These are phyloP conservation scores for Drosophila repletoides DNA, from an alignment of 1,140 invertebrate species.

Conservation along the genomic window DNA sequence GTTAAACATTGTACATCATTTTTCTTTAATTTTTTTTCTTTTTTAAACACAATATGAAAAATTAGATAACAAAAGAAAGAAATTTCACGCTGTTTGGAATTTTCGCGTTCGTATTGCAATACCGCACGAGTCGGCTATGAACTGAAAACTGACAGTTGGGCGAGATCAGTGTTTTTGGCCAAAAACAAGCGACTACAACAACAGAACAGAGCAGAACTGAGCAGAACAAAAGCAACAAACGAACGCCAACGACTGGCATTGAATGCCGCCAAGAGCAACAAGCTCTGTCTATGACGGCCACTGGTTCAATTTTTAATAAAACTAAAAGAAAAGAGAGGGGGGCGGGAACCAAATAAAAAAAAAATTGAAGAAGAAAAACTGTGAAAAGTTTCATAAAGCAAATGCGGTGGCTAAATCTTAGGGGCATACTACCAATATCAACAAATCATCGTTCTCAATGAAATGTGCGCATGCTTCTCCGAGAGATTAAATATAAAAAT, in stretches of 20 bases:
- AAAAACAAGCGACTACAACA: slow-evolving; percentile 73
- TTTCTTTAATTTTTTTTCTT: slow-evolving; percentile 1
- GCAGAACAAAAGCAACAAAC: slow-evolving; percentile 43
- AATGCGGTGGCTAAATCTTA: slow-evolving; percentile 56
- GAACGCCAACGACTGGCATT: slow-evolving; percentile 74
- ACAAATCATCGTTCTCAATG: slow-evolving; percentile 79
- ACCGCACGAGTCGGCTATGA: slow-evolving; percentile 73
- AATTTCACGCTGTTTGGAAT: slow-evolving; percentile 44
- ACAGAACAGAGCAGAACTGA: no score
- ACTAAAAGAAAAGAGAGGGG: slow-evolving; percentile 41
- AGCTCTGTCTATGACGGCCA: slow-evolving; percentile 63
- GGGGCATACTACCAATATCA: slow-evolving; percentile 58
- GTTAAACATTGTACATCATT: slow-evolving; percentile 10
- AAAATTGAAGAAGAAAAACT: slow-evolving; percentile 31
- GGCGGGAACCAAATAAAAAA: slow-evolving; percentile 43
- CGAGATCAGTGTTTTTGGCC: slow-evolving; percentile 81
- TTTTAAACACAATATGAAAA: slow-evolving; percentile 50
- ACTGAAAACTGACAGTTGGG: slow-evolving; percentile 79
- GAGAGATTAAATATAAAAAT: slow-evolving; percentile 61
- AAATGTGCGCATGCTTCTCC: slow-evolving; percentile 60
- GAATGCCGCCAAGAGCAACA: slow-evolving; percentile 78
- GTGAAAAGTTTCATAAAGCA: slow-evolving; percentile 68
- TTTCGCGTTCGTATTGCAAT: slow-evolving; percentile 34
- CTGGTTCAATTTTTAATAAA: slow-evolving; percentile 71
- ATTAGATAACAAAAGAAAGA: slow-evolving; percentile 57